These are phyloP conservation scores for Drosophila pallidifrons DNA, from an alignment of 1,140 invertebrate genomes.

Conservation along the genomic window DNA sequence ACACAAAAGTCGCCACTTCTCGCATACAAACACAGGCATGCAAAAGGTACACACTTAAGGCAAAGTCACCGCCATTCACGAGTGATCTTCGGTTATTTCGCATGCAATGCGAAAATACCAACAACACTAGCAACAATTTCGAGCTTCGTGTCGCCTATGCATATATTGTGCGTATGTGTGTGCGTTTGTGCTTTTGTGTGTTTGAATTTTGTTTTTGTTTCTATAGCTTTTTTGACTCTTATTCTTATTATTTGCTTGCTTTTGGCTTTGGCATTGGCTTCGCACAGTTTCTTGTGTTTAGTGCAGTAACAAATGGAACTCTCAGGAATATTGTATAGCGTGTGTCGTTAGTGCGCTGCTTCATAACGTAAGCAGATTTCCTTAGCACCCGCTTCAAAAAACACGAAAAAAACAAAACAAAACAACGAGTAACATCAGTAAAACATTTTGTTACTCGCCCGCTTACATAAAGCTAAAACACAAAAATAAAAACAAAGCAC, in stretches of 20 bases:
- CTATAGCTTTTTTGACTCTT: conserved; percentile 51
- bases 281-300: conserved; percentile 51
- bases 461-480: conserved; percentile 61
- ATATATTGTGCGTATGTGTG: conserved; percentile 48
- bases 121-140: conserved; percentile 8
- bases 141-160: conserved; percentile 31
- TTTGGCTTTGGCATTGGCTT: conserved; percentile 35
- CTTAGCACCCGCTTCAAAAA: neutral
- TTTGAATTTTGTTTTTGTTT: conserved; percentile 19
- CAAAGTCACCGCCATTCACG: conserved; percentile 28
- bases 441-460: conserved; percentile 40
- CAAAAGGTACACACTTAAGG: conserved; percentile 35
- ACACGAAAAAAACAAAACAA: neutral
- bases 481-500: conserved; percentile 28
- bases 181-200: conserved; percentile 37
- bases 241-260: conserved; percentile 43
- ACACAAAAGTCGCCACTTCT: conserved; percentile 24
- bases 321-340: conserved; percentile 77
- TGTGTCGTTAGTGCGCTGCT: conserved; percentile 61
- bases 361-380: conserved; percentile 39
- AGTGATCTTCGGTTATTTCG: conserved; percentile 51
- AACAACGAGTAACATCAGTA: conserved; percentile 32
- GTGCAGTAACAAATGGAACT: conserved; percentile 75
- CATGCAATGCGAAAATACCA: conserved; percentile 31
- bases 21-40: conserved; percentile 20